Percentiles rank a stretch among this genome's conserved stretches.
These are phyloP conservation scores for Scyliorhinus canicula DNA, from an alignment of 2,797 vertebrate genomes.

Conservation along the genomic window DNA sequence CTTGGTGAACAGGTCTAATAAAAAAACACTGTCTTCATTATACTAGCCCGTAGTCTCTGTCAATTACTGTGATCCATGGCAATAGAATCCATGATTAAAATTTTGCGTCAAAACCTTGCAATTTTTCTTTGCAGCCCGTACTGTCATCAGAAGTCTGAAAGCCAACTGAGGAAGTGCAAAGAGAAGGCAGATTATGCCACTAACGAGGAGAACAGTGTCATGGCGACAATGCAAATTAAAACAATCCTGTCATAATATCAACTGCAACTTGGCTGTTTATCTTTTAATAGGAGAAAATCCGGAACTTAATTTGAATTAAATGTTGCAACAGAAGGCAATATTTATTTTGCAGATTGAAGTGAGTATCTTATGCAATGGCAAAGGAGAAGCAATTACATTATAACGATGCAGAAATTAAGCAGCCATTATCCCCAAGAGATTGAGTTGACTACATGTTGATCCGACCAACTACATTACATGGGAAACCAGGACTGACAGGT, in stretches of 20 bases:
- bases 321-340: background rate
- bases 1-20: background rate
- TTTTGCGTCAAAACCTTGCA: background rate
- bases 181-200: background rate
- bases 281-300: constrained; percentile 22
- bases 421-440: background rate
- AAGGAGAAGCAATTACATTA: background rate
- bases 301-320: constrained; percentile 20
- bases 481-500: background rate
- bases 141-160: background rate
- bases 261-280: constrained; percentile 5
- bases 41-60: background rate
- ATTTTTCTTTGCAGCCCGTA: background rate
- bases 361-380: background rate
- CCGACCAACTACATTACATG: background rate
- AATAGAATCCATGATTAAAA: background rate
- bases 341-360: background rate
- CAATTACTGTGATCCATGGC: background rate
- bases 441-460: background rate
- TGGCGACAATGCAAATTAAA: constrained; percentile 31
- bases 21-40: too few relatives aligned
- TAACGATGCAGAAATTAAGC: background rate
- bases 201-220: background rate
- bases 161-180: background rate
- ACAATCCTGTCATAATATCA: constrained; percentile 21